phyloP scores from a whole-genome alignment of 2,113 vertebrate species.

The Neolamprologus longior region DNA sequence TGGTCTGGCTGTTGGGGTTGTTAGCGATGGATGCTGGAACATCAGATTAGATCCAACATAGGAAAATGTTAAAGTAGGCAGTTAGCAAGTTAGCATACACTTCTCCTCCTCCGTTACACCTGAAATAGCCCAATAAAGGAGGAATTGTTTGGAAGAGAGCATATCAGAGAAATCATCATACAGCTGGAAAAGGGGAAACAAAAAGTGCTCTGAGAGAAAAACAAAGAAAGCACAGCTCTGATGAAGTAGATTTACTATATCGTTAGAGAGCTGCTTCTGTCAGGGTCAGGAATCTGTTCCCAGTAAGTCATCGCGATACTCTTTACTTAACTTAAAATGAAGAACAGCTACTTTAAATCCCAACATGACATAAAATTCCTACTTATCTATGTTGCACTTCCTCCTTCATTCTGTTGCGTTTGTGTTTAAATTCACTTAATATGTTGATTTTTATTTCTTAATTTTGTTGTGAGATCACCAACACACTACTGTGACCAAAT shows the following conservation, averaged over 20 bases:
- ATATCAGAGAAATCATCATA: neutral
- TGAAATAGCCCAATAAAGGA: neutral
- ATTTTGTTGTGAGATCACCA: conserved; percentile 16
- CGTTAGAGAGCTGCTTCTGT: neutral
- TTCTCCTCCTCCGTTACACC: neutral
- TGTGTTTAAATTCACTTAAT: conserved; percentile 1
- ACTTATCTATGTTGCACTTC: neutral
- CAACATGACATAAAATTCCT: neutral
- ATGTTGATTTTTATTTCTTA: conserved; percentile 18
- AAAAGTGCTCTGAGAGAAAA: neutral
- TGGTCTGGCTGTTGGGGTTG: neutral
- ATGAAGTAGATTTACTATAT: neutral
- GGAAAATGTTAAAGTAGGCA: neutral
- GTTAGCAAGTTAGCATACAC: neutral
- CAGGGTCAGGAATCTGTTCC: neutral
- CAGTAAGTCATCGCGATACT: neutral
- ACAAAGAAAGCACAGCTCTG: neutral
- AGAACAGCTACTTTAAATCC: neutral
- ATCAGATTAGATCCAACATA: neutral
- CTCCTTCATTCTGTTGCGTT: neutral
- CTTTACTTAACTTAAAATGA: neutral
- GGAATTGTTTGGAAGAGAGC: neutral
- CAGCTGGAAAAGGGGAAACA: neutral
- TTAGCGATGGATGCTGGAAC: neutral
- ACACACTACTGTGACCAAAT: conserved; percentile 80